Evolutionary conservation across 2,888 invertebrate genomes (phyloP), one percentile per base, ranked within the genome.

Genomic region (Mythimna impura): DNA sequence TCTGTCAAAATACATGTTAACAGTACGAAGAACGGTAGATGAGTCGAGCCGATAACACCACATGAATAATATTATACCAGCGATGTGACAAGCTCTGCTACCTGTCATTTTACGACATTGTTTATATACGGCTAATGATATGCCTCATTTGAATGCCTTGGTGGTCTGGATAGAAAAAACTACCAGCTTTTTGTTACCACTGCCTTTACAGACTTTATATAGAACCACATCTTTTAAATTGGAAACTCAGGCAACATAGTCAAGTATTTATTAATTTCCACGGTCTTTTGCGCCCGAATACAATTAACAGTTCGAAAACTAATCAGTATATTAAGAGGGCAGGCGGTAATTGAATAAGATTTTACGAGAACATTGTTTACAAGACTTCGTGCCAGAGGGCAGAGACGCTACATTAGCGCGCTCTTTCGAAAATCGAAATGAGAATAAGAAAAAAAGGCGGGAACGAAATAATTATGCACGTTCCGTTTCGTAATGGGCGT

Each of bases 401-500:
- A 90, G 95, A 88, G 93, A 93, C 93, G 95, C 88, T 89, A 90
- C 94, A 95, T 96, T 96, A 96, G 94, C 92, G 92, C 89, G 90
- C 87, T 90, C 92, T 92, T 94, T 93, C 94, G 92, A 94, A 95
- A 94, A 93, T 94, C 93, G 93, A 94, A 94, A 91, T 91, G 89
- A 89, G 90, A 93, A 94, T 89, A 91, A 91, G 90, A 93, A 93
- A 94, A 94, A 94, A 95, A 93, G 92, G 93, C 93, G 94, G 94
- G 94, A 95, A 96, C 95, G 94, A 96, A 96, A 96, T 96, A 96
- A 96, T 96, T 96, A 96, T 96, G 92, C 94, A 95, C 95, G 95
- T 95, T 95, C 95, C 94, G 94, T 95, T 94, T 93, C 91, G 94
- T 95, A 95, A 96, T 96, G 95, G 93, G 94, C 92, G 93, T 94